Evolutionary conservation across 2,888 invertebrate species (phyloP).

Genomic region (Azorinus chamasolen): DNA sequence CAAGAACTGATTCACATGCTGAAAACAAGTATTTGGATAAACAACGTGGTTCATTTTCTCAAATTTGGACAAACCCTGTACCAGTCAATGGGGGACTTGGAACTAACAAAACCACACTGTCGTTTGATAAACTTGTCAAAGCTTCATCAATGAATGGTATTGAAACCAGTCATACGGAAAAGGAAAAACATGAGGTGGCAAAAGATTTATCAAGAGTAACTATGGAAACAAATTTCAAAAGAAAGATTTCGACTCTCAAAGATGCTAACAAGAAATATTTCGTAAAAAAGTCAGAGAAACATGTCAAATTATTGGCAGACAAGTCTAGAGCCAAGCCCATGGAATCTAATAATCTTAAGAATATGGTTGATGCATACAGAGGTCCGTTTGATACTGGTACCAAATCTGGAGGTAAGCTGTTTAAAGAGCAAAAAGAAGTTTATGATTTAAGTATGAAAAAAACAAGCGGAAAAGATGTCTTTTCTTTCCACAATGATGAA

Average conservation of each 20-base stretch:
- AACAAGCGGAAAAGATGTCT: conserved; percentile 21
- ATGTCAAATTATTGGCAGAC: background rate
- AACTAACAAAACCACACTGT: no score
- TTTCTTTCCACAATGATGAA: conserved; percentile 31
- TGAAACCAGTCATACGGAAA: no score
- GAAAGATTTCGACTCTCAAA: background rate
- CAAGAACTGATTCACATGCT: no score
- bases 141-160: no score
- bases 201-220: background rate
- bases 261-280: background rate
- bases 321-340: background rate
- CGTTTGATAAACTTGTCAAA: no score
- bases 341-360: background rate
- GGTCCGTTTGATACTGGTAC: background rate
- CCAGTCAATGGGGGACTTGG: no score
- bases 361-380: background rate
- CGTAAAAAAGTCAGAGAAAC: background rate
- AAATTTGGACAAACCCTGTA: no score
- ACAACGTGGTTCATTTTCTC: background rate
- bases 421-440: background rate
- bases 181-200: no score
- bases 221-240: background rate
- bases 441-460: background rate
- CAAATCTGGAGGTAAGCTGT: no score
- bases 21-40: no score